Percentiles rank a stretch among this genome's conserved stretches.
Conservation (phyloP, 2,113 vertebrate species). For the Glaucomys volans region DNA sequence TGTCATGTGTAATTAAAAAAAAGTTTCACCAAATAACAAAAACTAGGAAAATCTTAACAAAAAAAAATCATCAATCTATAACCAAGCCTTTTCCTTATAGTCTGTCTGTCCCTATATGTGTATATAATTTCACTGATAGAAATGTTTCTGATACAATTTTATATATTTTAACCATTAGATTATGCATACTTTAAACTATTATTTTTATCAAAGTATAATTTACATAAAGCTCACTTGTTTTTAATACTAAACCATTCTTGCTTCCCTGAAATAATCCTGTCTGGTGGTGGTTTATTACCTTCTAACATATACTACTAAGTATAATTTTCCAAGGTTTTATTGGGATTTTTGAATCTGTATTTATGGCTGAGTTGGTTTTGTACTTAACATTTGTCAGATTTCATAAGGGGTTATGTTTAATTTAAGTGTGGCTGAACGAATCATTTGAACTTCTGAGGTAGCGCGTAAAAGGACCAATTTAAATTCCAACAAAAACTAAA, state of each 20-base stretch:
- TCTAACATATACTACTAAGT: background rate
- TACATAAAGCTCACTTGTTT: background rate
- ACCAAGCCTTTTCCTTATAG: background rate
- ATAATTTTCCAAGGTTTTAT: constrained; percentile 18
- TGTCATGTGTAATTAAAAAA: too few species aligned
- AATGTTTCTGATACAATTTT: background rate
- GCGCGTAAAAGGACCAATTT: background rate
- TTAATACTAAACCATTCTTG: background rate
- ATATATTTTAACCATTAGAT: constrained; percentile 15
- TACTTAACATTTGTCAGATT: background rate
- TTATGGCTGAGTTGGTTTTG: background rate
- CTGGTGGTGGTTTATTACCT: background rate
- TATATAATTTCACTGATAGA: background rate
- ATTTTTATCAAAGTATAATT: background rate
- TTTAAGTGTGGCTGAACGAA: background rate
- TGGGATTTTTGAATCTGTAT: constrained; percentile 1
- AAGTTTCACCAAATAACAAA: too few species aligned
- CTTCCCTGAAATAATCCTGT: background rate
- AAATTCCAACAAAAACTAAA: constrained; percentile 18
- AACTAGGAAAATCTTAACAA: too few species aligned
- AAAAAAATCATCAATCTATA: background rate
- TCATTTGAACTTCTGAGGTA: background rate
- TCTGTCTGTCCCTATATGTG: background rate
- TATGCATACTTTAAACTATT: background rate
- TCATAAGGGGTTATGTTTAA: background rate